Conservation (phyloP, 2,888 invertebrate genomes). For the Hemithea aestivaria region DNA sequence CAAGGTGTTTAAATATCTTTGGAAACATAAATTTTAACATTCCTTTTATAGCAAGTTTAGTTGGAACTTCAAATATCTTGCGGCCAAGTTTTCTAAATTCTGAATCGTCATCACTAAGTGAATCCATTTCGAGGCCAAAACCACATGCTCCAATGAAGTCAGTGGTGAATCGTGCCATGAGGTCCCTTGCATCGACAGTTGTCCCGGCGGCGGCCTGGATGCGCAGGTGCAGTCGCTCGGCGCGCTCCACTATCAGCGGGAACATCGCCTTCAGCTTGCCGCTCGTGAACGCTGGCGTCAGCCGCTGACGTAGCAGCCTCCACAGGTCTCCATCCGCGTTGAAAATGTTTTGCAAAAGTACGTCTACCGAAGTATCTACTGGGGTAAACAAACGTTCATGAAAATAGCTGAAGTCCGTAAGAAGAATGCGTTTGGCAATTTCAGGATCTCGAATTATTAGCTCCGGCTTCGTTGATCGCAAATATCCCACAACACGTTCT, state of each 20-base stretch:
- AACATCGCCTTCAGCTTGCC: too few species aligned
- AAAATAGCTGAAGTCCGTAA: constrained; percentile 44
- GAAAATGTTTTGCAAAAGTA: constrained; percentile 46
- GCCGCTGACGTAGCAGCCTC: too few species aligned
- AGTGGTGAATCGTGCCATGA: constrained; percentile 52
- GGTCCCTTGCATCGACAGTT: constrained; percentile 37
- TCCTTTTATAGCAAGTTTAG: constrained; percentile 4
- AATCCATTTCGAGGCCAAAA: constrained; percentile 44
- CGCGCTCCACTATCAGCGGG: too few species aligned
- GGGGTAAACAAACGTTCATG: background rate
- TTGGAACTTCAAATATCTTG: constrained; percentile 27
- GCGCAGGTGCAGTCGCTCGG: too few species aligned
- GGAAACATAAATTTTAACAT: constrained; percentile 4
- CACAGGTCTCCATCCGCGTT: too few species aligned
- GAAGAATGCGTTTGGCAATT: constrained; percentile 41
- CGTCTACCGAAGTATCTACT: constrained; percentile 31
- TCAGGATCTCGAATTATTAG: constrained; percentile 50
- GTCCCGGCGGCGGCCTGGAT: constrained; percentile 34
- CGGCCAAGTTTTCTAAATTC: constrained; percentile 39
- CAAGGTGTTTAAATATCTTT: background rate
- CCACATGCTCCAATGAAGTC: too few species aligned
- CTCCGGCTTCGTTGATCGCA: constrained; percentile 43
- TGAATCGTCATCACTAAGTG: constrained; percentile 41
- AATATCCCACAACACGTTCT: constrained; percentile 53
- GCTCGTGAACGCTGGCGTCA: too few species aligned